Evolutionary conservation across 2,888 invertebrate species (phyloP), one percentile per base, ranked within the genome.

Genomic region (Drosophila neonasuta): DNA sequence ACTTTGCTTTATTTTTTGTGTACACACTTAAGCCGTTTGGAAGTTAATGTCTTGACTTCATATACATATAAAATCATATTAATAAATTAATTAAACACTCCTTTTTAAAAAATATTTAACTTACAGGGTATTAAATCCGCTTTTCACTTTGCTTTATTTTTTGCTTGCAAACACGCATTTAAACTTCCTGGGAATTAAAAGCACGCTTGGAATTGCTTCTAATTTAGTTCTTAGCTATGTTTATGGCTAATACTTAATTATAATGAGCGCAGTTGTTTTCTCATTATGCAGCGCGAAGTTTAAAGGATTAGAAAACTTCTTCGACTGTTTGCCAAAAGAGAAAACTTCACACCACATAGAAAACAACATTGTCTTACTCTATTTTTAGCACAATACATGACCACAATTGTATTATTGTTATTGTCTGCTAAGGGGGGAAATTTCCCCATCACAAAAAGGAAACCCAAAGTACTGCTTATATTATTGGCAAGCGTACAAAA

Each of bases 331-430:
- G 50, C 45, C 72, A 57, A 57, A 48, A 34, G 11, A 58, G 20
- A 34, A 52, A 39, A 42, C 39, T 54, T 39, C 11, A 24, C 45
- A 60, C 3, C 11, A 24, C 36, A 57, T 1, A 29, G 54, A 51
- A 45, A 24, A 44, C 46, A 36, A 57, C 34, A 60, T 11, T 11
- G 6, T 39, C 36, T 39, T n/a, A 39, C 39, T 15, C 24, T 55
- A 58, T 13, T 13, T 13, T 13, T 13, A 13, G 13, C 13, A 13
- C 13, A 13, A 13, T 51, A 86, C 86, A 86, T 81, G 86, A 81
- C 86, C 49, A 24, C 36, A 51, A 50, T 57, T 8, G 50, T 62
- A 50, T 50, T 50, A 50, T 62, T 58, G 24, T 54, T 48, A 11
- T 44, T 44, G 44, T 55, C 32, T 55, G n/a, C 32, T 5, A 5